A percentile compares a stretch with the other conserved stretches of the same genome.
Evolutionary conservation across 2,113 vertebrate genomes (phyloP).

Genomic region (Nothocercus nigrocapillus): DNA sequence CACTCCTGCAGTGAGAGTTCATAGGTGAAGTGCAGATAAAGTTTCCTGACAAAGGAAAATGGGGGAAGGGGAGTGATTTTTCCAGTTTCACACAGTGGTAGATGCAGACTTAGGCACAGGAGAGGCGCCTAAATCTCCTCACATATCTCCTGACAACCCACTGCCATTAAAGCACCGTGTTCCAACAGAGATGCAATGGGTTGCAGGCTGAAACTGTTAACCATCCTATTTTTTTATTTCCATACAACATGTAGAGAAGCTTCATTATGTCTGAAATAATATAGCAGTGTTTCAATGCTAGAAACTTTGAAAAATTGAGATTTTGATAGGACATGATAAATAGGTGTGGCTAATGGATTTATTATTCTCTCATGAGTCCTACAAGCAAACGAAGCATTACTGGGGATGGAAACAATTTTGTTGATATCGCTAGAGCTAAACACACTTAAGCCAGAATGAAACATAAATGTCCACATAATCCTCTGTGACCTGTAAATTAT

Average conservation of each 20-base stretch:
- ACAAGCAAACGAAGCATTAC: conserved; percentile 20
- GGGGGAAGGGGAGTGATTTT: not conserved
- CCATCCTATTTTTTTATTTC: not conserved
- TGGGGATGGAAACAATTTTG: conserved; percentile 46
- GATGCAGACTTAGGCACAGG: not conserved
- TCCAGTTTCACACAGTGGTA: not conserved
- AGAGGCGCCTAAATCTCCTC: too few relatives aligned
- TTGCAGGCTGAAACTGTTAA: not conserved
- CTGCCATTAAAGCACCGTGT: not conserved
- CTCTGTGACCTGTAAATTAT: conserved; percentile 54
- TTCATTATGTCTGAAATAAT: not conserved
- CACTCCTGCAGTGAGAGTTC: not conserved
- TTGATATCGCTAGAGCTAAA: not conserved
- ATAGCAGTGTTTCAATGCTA: not conserved
- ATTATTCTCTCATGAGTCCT: not conserved
- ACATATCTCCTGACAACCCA: not conserved
- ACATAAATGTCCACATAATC: conserved; percentile 43
- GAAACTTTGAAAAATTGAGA: not conserved
- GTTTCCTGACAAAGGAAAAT: not conserved
- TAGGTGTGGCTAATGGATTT: not conserved
- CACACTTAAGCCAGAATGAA: conserved; percentile 26
- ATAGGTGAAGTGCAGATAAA: not conserved
- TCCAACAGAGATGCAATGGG: not conserved
- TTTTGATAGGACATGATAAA: not conserved
- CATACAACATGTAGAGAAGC: not conserved